Base-by-base conservation (phyloP, 2,113 vertebrate species). In the Hippocampus comes region DNA sequence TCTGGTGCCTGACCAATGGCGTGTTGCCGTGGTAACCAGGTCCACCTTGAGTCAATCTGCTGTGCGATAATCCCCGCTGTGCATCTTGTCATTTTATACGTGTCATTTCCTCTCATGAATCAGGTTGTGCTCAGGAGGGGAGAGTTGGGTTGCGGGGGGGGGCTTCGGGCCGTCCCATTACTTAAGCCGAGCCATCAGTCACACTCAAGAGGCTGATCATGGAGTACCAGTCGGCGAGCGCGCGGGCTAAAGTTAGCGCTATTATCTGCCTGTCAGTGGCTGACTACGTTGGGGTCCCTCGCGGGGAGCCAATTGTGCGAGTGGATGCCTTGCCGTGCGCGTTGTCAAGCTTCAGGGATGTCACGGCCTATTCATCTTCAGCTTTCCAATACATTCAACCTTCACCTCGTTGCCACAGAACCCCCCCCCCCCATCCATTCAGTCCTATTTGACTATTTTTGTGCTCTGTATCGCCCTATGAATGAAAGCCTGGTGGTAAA, bases 131-230 rank as follows among this genome's bases (percentile, higher is more conserved):
- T 34, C 14, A 61, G 59, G 5, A 61, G 27, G 27, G 15, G 10
- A 72, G 72, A 55, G 74, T 83, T 85, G 76, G 59, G 5, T 38
- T n/a, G 17, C 66, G 64, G 69, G 55, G 21, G 69, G 71, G 78
- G 76, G 82, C 65, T 67, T 11, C 2, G 51, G 51, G 42, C n/a
- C 21, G 56, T 76, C 79, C 84, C 66, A 78, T 87, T 85, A 89
- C 88, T 86, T 81, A 86, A 85, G 74, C 83, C 49, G 20, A 76
- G 81, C 84, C 81, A 88, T 91, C 89, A 88, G 81, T 91, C 89
- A 88, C 87, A 86, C 86, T 89, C 83, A 89, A 87, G 86, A 89
- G 87, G 87, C 84, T 84, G 81, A 86, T 89, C 88, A 84, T 84
- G 81, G 53, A 78, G 84, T 71, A 42, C 73, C 85, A 83, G 85